Conservation (phyloP, 2,888 invertebrate genomes). For the Epicampocera succincta region DNA sequence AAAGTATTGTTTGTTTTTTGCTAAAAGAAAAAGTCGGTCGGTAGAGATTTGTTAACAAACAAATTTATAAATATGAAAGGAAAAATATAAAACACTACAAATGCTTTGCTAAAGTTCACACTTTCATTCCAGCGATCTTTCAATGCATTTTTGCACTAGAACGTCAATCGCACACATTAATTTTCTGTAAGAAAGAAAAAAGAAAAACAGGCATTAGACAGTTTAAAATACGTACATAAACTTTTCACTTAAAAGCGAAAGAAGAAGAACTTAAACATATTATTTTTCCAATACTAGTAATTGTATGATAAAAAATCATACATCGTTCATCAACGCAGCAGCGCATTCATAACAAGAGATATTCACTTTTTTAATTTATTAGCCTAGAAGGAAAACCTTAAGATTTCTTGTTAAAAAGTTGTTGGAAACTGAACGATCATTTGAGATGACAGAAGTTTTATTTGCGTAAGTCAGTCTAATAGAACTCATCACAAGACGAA, state of each 20-base stretch:
- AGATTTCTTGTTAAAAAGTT: too few relatives aligned
- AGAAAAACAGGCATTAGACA: neutral
- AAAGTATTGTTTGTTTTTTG: constrained; percentile 3
- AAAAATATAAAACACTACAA: constrained; percentile 22
- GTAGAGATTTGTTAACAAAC: constrained; percentile 30
- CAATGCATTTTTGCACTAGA: constrained; percentile 13
- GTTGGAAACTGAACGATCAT: too few relatives aligned
- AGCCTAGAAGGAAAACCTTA: too few relatives aligned
- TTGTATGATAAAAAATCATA: too few relatives aligned
- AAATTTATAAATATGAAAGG: constrained; percentile 1
- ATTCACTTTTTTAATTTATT: too few relatives aligned
- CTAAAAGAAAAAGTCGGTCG: constrained; percentile 6
- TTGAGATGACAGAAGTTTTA: too few relatives aligned
- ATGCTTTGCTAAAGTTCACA: constrained; percentile 59
- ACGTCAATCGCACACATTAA: constrained; percentile 45
- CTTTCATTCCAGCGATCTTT: constrained; percentile 55
- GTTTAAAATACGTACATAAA: neutral
- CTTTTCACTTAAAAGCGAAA: constrained; percentile 28
- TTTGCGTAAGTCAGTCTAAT: too few relatives aligned
- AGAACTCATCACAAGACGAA: too few relatives aligned
- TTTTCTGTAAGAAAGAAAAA: constrained; percentile 33
- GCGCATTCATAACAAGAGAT: too few relatives aligned
- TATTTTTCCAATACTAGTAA: too few relatives aligned
- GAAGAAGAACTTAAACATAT: too few relatives aligned
- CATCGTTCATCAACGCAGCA: too few relatives aligned